These are phyloP conservation scores for Dipus sagitta DNA, from an alignment of 2,797 vertebrate species.

Conservation along the genomic window DNA sequence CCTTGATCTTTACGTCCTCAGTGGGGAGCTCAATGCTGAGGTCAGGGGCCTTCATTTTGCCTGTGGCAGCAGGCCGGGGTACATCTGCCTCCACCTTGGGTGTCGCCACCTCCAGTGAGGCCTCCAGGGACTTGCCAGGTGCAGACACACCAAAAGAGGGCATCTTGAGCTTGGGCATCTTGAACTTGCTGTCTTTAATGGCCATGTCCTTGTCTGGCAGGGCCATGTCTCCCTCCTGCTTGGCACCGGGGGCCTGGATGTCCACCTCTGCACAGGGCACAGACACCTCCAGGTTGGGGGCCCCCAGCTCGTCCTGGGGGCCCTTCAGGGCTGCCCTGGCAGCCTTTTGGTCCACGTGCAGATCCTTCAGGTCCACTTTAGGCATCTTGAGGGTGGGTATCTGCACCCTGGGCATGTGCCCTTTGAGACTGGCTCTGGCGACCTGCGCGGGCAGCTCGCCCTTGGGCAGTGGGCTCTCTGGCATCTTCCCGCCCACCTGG, in stretches of 20 bases:
- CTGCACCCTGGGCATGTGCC: neutral
- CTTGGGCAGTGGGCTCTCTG: rapidly evolving
- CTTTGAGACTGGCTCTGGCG: rapidly evolving
- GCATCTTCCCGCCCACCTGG: rapidly evolving
- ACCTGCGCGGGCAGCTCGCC: rapidly evolving
- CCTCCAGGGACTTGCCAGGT: conserved; percentile 33
- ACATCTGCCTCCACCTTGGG: neutral
- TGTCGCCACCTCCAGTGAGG: neutral
- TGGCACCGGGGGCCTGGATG: rapidly evolving
- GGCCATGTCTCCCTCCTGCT: neutral
- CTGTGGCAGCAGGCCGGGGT: rapidly evolving
- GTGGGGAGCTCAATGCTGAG: neutral
- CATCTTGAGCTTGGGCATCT: conserved; percentile 86
- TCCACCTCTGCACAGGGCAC: neutral
- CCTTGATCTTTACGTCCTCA: neutral
- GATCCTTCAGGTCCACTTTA: neutral
- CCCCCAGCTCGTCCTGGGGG: rapidly evolving
- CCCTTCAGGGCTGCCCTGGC: neutral
- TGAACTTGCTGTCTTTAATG: conserved; percentile 80
- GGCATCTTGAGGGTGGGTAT: neutral
- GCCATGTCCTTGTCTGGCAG: neutral
- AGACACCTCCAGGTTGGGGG: rapidly evolving
- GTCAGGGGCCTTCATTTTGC: rapidly evolving
- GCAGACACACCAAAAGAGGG: conserved; percentile 62
- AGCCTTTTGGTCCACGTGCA: neutral